Evolutionary conservation across 2,113 vertebrate genomes (phyloP), one percentile per base, ranked within the genome.

Genomic region (Marmota flaviventris): DNA sequence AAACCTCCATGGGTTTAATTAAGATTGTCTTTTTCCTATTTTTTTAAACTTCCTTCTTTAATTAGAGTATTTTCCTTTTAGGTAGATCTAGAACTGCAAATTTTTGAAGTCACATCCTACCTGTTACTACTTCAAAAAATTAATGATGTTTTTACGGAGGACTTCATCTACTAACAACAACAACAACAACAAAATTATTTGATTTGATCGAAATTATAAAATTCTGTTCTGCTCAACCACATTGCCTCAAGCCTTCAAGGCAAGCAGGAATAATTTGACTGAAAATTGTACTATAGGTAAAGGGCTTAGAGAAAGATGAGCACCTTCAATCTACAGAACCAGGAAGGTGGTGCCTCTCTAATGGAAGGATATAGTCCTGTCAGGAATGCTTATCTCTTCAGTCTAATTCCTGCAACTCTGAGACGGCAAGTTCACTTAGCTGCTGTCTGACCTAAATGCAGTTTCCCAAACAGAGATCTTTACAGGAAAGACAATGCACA

Each of bases 391-490:
- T 39, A 51, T 58, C 14, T 96, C 42, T 70, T 39, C 16, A 8
- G 8, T 91, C 27, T 78, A 90, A 37, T 77, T 89, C n/a, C 61
- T 84, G 4, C 6, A 81, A 29, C 37, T 75, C 67, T 65, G 42
- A 96, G 45, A 76, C 20, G n/a, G 0, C 20, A 75, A 45, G 9
- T 58, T 83, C 37, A 86, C 9, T 72, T 61, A 94, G 34, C 42
- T 92, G 27, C 20, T 37, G 76, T 81, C 42, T 91, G 70, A 78
- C 18, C 25, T 86, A 69, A 85, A 51, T 79, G 67, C 12, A 67
- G 61, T 76, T 96, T 91, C 42, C 85, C 63, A 95, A 82, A 85
- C 22, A 85, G 51, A 67, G 82, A 63, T 87, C 37, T 76, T 89
- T 93, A 56, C 1, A 13, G n/a, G 8, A 86, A 86, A 91, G 27